These are phyloP conservation scores for Leucoma salicis DNA, from an alignment of 2,888 invertebrate species.

Conservation along the genomic window DNA sequence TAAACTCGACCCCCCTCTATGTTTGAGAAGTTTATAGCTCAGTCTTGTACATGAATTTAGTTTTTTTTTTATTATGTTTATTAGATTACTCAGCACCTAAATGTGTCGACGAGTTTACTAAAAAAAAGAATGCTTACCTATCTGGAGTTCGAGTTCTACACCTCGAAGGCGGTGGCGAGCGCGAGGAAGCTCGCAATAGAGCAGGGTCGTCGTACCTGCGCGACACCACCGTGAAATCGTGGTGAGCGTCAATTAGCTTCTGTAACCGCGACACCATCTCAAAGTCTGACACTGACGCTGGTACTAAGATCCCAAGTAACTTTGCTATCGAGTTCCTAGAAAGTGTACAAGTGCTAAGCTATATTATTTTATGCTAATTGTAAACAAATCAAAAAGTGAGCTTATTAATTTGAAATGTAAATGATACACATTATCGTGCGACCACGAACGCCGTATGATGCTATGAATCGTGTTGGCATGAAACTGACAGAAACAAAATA, in stretches of 20 bases:
- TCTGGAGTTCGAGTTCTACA: constrained; percentile 80
- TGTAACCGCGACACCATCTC: constrained; percentile 90
- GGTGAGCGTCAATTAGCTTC: constrained; percentile 92
- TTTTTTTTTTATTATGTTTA: too few relatives aligned
- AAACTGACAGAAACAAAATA: too few relatives aligned
- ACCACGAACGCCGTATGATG: too few relatives aligned
- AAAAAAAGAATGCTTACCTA: constrained; percentile 59
- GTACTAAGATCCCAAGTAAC: constrained; percentile 85
- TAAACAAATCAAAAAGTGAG: neutral
- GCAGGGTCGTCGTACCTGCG: constrained; percentile 82
- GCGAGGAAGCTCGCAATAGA: constrained; percentile 67
- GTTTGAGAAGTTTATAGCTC: too few relatives aligned
- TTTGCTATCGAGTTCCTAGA: constrained; percentile 86
- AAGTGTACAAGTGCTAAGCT: neutral
- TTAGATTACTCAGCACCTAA: too few relatives aligned
- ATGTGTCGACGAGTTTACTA: too few relatives aligned
- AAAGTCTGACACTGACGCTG: constrained; percentile 87
- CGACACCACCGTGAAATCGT: constrained; percentile 92
- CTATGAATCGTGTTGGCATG: too few relatives aligned
- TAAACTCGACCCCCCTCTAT: too few relatives aligned
- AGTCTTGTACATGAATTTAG: too few relatives aligned
- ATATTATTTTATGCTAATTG: neutral
- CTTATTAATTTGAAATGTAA: too few relatives aligned
- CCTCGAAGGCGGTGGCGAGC: constrained; percentile 73
- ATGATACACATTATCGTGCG: too few relatives aligned